Conservation (phyloP, 1,140 invertebrate genomes). For the Plectrocnemia conspersa region DNA sequence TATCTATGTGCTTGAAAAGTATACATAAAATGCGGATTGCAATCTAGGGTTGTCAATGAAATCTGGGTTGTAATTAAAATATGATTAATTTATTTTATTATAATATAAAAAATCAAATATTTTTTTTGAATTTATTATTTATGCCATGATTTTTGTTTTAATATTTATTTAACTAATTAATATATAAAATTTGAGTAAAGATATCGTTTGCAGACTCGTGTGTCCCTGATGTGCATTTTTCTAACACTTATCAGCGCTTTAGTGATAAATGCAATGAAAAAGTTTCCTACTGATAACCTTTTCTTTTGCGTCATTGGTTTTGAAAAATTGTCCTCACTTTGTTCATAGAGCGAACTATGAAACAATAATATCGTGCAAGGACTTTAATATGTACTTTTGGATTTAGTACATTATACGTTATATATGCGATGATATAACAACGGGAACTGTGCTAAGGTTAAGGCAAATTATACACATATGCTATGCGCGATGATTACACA, state of each 20-base stretch:
- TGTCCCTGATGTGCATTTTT: constrained; percentile 26
- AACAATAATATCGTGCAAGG: constrained; percentile 14
- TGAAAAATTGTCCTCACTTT: constrained; percentile 19
- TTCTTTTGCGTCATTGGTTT: constrained; percentile 17
- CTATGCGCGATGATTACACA: no score
- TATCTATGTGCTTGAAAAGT: constrained; percentile 33
- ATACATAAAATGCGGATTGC: constrained; percentile 25
- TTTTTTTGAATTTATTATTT: no score
- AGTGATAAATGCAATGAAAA: constrained; percentile 33
- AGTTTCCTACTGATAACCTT: constrained; percentile 34
- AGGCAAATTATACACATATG: no score
- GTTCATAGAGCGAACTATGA: background rate
- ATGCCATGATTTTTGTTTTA: no score
- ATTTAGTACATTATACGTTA: constrained; percentile 7
- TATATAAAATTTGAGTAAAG: no score
- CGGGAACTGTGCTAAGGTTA: background rate
- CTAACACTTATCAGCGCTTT: constrained; percentile 25
- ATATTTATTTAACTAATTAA: no score
- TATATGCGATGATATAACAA: no score
- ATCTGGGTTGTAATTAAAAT: no score
- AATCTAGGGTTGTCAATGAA: constrained; percentile 10
- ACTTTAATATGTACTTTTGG: constrained; percentile 8
- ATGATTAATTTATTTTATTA: no score
- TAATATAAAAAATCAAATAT: no score
- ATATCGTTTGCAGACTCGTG: no score